These are phyloP conservation scores for Galeopsomyia nigrocyanea DNA, from an alignment of 2,888 invertebrate species.

Conservation along the genomic window DNA sequence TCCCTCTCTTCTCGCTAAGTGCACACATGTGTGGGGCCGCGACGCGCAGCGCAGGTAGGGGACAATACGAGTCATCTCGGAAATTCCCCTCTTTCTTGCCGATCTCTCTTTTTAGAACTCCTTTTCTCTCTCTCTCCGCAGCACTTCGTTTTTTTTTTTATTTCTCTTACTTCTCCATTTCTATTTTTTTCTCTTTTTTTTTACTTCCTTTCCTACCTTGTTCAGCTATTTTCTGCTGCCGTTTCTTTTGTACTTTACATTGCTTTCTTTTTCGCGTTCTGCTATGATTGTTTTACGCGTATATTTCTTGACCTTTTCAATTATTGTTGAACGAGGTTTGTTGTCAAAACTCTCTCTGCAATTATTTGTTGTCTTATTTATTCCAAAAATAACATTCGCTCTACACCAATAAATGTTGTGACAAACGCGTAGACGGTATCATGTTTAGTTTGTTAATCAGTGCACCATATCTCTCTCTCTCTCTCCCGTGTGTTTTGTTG, in stretches of 20 bases:
- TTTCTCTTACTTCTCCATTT: not conserved
- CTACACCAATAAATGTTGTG: too few species aligned
- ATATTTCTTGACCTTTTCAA: too few species aligned
- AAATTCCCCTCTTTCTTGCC: conserved; percentile 14
- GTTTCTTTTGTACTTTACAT: not conserved
- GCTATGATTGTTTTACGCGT: not conserved
- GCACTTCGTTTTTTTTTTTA: conserved; percentile 32
- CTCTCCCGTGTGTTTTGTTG: too few species aligned
- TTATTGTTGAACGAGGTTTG: too few species aligned
- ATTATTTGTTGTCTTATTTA: too few species aligned
- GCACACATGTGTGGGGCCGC: conserved; percentile 4
- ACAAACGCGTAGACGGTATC: too few species aligned
- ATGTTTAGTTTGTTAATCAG: too few species aligned
- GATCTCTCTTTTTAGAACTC: conserved; percentile 1
- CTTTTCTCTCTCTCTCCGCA: conserved; percentile 30
- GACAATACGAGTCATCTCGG: conserved; percentile 37
- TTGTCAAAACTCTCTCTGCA: too few species aligned
- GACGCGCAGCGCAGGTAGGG: conserved; percentile 35
- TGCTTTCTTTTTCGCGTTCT: not conserved
- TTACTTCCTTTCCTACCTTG: not conserved
- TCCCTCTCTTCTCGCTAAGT: not conserved
- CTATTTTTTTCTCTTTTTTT: conserved; percentile 9
- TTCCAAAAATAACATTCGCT: too few species aligned
- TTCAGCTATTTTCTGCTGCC: conserved; percentile 9
- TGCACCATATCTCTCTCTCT: too few species aligned